A percentile compares a stretch with the other conserved stretches of the same genome.
Evolutionary conservation across 2,113 vertebrate genomes (phyloP).

Genomic region (Sigmodon hispidus): DNA sequence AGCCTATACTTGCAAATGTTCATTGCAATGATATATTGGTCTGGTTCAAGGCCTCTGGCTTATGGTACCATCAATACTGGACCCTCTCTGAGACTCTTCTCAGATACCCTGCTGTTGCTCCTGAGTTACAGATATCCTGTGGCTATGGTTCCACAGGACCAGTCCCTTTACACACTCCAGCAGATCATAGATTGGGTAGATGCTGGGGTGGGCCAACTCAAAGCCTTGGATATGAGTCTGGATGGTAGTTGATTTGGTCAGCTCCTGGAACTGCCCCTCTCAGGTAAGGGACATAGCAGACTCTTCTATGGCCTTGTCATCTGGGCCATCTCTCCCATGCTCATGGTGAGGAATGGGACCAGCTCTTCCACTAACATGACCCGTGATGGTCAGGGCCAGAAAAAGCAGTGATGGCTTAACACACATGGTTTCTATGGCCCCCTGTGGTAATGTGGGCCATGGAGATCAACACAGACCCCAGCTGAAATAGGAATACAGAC

Average conservation of each 20-base stretch:
- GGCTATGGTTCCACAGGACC: neutral
- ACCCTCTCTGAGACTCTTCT: neutral
- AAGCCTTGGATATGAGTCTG: neutral
- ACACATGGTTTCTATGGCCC: neutral
- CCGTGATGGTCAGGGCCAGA: neutral
- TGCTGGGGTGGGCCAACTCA: neutral
- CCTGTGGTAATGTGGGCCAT: neutral
- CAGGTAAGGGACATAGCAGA: neutral
- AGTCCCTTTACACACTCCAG: neutral
- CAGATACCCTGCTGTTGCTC: neutral
- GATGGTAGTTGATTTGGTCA: neutral
- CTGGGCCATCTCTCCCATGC: neutral
- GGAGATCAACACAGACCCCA: neutral
- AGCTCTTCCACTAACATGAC: neutral
- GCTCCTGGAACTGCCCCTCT: neutral
- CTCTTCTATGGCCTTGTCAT: neutral
- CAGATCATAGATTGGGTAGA: neutral
- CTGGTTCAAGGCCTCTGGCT: neutral
- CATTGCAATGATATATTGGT: neutral
- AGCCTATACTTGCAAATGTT: neutral
- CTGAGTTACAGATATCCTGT: neutral
- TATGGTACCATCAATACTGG: neutral
- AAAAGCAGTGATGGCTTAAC: too few relatives aligned
- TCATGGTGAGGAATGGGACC: neutral
- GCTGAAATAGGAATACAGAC: neutral